Base-by-base conservation (phyloP, 2,888 invertebrate genomes). In the Tuta absoluta region DNA sequence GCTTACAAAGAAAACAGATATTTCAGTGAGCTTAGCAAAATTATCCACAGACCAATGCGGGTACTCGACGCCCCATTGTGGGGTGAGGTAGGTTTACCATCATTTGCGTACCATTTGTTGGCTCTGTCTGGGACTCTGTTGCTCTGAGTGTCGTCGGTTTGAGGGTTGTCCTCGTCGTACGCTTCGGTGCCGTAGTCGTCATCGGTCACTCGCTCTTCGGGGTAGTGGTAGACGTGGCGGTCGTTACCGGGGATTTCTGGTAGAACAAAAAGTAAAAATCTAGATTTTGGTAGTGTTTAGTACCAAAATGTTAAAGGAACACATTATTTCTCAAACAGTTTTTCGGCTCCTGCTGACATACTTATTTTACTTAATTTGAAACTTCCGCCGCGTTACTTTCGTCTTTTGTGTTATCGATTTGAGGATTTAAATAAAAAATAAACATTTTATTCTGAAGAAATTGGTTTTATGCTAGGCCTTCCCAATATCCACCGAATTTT, bases 201-300 rank as follows among this genome's bases (percentile, higher is more conserved):
- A 56, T 91, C 89, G 0, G 85, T 80, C 68, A 85, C 78, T 65
- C 86, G 79, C 65, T 89, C 85, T 59, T 91, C 90, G 14, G 89
- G 81, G 66, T 89, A 89, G 69, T 89, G 87, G 74, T 87, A 88
- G 11, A 87, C 81, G 69, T 87, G 89, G 67, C 89, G 80, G 73
- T 91, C 91, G 73, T 88, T 91, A 33, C 92, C 92, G 12, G 92
- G 92, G 69, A 92, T 92, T 82, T 92, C 92, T 92, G 82, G 8
- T 23, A 71, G 38, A 66, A 70, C 68, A 23, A 12, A 49, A 10
- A 1, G 17, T 12, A 45, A 14, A 17, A 37, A 4, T 5, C 12
- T 11, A 11, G 12, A 37, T n/a, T n/a, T n/a, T n/a, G n/a, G n/a
- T n/a, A n/a, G n/a, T n/a, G n/a, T n/a, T n/a, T n/a, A n/a, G n/a